These are phyloP conservation scores for Gymnarchus niloticus DNA, from an alignment of 2,113 vertebrate species.

Conservation along the genomic window DNA sequence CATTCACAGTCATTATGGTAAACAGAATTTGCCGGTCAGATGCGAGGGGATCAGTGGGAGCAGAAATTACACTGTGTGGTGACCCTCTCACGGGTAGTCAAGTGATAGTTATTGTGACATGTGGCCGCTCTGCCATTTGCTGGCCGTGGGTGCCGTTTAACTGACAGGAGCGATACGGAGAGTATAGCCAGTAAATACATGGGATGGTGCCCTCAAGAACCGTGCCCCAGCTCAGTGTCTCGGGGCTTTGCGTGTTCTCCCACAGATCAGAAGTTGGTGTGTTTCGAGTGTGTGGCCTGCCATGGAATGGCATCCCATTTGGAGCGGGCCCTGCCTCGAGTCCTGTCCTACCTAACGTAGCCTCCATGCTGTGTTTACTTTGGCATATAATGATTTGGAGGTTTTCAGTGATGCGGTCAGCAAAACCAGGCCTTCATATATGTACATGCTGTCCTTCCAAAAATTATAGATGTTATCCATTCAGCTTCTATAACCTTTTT, in stretches of 20 bases:
- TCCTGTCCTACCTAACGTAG: not conserved
- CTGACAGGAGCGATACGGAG: not conserved
- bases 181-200: not conserved
- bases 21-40: constrained; percentile 22
- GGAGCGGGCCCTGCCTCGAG: not conserved
- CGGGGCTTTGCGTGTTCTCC: too few relatives aligned
- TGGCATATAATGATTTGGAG: too few relatives aligned
- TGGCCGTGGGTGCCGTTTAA: not conserved
- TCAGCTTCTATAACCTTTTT: not conserved
- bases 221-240: too few relatives aligned
- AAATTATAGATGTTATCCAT: not conserved
- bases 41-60: constrained; percentile 10
- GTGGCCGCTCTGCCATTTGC: not conserved
- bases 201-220: too few relatives aligned
- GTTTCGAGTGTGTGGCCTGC: not conserved
- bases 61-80: constrained; percentile 38
- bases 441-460: not conserved
- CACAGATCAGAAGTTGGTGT: too few relatives aligned
- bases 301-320: not conserved
- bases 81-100: constrained; percentile 12
- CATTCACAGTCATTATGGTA: constrained; percentile 39
- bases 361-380: not conserved
- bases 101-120: not conserved
- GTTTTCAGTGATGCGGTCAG: too few relatives aligned
- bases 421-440: too few relatives aligned